These are phyloP conservation scores for Mactromeris polynyma DNA, from an alignment of 2,888 invertebrate genomes.

Conservation along the genomic window DNA sequence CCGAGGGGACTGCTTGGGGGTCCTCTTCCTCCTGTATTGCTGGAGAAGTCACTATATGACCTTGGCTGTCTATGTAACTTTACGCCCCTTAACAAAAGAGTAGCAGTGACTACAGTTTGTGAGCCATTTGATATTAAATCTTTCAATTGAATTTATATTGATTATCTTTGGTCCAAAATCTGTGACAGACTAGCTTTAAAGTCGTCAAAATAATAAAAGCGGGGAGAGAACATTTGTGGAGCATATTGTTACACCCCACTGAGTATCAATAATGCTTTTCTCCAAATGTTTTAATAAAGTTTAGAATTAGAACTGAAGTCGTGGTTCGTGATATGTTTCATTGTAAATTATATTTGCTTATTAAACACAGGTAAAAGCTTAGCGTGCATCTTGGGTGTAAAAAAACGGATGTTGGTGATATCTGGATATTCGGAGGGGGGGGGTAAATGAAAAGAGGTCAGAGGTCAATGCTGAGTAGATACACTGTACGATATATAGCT, in stretches of 20 bases:
- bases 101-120: background rate
- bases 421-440: background rate
- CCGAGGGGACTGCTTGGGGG: too few species aligned
- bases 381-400: background rate
- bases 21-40: too few species aligned
- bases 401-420: background rate
- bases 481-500: background rate
- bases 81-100: too few species aligned
- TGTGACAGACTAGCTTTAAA: slow-evolving; percentile 40
- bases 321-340: background rate
- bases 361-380: background rate
- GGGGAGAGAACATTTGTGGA: slow-evolving; percentile 42
- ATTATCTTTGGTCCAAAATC: background rate
- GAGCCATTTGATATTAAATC: slow-evolving; percentile 35
- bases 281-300: slow-evolving; percentile 39
- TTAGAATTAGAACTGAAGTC: background rate
- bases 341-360: slow-evolving; percentile 15
- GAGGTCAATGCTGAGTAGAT: background rate
- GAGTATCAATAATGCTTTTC: slow-evolving; percentile 51
- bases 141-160: slow-evolving; percentile 30
- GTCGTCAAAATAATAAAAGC: slow-evolving; percentile 46
- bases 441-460: background rate
- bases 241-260: slow-evolving; percentile 58
- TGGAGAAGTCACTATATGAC: too few species aligned
- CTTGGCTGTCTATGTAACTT: too few species aligned